Conservation (phyloP, 2,113 vertebrate species). For the Delphinus delphis region DNA sequence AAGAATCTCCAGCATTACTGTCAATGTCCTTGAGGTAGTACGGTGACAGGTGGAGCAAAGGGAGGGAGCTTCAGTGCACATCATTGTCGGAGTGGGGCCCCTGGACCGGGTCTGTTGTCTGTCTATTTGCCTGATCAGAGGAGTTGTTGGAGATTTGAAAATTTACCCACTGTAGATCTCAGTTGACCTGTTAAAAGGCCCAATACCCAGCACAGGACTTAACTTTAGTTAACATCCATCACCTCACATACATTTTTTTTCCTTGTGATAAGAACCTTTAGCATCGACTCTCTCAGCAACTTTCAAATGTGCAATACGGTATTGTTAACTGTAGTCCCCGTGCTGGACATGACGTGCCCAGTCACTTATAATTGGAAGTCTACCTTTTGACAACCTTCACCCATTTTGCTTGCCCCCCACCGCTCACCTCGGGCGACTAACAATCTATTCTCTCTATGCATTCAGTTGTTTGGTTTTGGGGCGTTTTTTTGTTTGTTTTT, state of each 20-base stretch:
- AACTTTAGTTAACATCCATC: background rate
- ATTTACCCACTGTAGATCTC: background rate
- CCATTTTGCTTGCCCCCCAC: background rate
- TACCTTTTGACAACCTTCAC: background rate
- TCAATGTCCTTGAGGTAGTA: background rate
- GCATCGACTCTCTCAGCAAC: background rate
- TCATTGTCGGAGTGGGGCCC: background rate
- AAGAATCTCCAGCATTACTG: background rate
- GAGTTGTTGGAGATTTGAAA: background rate
- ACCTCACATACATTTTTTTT: background rate
- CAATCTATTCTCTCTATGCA: background rate
- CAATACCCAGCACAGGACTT: background rate
- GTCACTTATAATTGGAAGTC: background rate
- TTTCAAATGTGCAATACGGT: background rate
- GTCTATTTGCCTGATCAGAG: background rate
- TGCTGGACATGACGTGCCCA: background rate
- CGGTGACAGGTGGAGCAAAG: background rate
- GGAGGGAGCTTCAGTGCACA: background rate
- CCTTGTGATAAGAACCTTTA: background rate
- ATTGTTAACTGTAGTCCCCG: background rate
- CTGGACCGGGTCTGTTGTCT: background rate
- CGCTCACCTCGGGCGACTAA: background rate
- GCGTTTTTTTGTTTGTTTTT: background rate
- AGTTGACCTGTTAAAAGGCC: background rate
- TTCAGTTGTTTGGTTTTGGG: background rate